Conservation (phyloP, 2,113 vertebrate species). For the Coracopsis vasa region DNA sequence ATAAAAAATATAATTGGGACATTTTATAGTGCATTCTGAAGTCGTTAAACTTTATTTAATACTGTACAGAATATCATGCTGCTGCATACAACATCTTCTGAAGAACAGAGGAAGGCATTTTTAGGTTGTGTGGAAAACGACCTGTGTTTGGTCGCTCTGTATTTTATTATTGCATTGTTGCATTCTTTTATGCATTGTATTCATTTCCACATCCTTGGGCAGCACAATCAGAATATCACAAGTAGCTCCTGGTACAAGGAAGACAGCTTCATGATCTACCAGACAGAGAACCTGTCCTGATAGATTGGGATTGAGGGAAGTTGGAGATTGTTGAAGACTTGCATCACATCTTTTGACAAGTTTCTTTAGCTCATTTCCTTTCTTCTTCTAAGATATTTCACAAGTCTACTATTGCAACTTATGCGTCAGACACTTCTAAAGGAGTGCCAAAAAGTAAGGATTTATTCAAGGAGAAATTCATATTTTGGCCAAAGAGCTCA, state of each 20-base stretch:
- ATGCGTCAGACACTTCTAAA: neutral
- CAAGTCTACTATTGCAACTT: neutral
- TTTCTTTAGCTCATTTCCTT: neutral
- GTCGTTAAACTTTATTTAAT: neutral
- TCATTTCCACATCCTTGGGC: neutral
- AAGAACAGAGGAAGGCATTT: neutral
- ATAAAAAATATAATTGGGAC: neutral
- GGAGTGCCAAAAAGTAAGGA: neutral
- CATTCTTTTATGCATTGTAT: neutral
- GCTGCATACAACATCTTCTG: neutral
- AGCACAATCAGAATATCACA: neutral
- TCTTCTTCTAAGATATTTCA: neutral
- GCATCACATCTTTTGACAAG: neutral
- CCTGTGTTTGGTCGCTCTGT: neutral
- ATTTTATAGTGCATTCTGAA: neutral
- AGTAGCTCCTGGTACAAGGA: neutral
- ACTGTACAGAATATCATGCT: neutral
- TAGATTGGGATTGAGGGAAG: rapidly evolving
- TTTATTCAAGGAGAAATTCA: neutral
- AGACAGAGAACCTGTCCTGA: neutral
- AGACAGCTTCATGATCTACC: neutral
- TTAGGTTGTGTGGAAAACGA: neutral
- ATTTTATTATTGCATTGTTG: neutral
- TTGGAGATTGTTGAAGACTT: neutral
- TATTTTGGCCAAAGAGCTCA: neutral